Evolutionary conservation across 2,797 vertebrate genomes (phyloP).

Genomic region (Emydoidea blandingii): DNA sequence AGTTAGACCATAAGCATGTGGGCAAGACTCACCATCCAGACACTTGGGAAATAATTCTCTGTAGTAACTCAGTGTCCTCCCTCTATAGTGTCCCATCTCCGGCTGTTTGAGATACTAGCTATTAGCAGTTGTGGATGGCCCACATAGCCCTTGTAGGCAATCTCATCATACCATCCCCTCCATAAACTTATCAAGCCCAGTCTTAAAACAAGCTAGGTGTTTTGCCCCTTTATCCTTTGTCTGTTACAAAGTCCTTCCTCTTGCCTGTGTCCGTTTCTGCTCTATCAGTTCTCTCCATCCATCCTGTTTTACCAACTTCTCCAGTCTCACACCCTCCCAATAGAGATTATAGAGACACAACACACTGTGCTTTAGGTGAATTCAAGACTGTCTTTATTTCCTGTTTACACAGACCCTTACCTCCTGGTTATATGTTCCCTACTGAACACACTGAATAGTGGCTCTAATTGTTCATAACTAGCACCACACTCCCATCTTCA

Average conservation of each 20-base stretch:
- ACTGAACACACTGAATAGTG: neutral
- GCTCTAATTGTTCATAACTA: neutral
- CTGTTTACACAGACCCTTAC: neutral
- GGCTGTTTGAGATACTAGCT: too few relatives aligned
- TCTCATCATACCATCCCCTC: neutral
- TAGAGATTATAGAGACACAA: neutral
- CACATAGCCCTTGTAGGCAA: neutral
- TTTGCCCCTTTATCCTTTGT: neutral
- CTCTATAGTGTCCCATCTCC: too few relatives aligned
- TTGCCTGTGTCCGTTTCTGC: neutral
- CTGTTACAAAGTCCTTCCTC: neutral
- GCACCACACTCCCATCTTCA: neutral
- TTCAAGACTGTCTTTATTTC: neutral
- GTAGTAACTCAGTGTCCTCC: too few relatives aligned
- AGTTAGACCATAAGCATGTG: too few relatives aligned
- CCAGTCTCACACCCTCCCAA: neutral
- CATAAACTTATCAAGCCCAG: neutral
- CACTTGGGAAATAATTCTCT: too few relatives aligned
- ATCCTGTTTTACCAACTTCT: neutral
- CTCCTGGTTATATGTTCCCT: neutral
- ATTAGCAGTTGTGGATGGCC: too few relatives aligned
- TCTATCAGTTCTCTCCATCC: neutral
- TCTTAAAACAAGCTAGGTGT: neutral
- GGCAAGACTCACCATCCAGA: too few relatives aligned
- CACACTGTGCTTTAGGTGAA: neutral